Base-by-base conservation (phyloP, 2,113 vertebrate species). In the Salminus brasiliensis region DNA sequence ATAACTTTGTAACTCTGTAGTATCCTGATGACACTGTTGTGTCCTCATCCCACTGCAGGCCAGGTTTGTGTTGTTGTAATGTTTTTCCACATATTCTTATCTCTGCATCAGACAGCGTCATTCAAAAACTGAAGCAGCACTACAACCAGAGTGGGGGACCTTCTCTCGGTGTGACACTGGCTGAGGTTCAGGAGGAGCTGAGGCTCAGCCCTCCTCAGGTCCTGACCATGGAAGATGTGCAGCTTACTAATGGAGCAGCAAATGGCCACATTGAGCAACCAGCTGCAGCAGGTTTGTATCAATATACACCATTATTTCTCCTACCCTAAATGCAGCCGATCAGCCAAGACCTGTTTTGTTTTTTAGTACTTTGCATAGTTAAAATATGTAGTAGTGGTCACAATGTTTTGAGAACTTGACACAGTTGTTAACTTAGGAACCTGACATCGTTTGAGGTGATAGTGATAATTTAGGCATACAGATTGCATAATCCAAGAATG, bases 51-150 rank as follows among this genome's bases (percentile, higher is more conserved):
- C 0, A 23, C 5, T 66, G 23, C n/a, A 55, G 7, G 27, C 32
- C 15, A 27, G 34, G 23, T 47, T 30, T 47, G 18, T 41, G 55
- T 23, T 21, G 29, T 73, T 63, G 30, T 18, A 27, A 27, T 81
- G 0, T 59, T 52, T 27, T 41, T 78, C 36, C 2, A 15, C 6
- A 15, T 47, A 2, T 67, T 2, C 67, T 27, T 6, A 71, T 23
- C 18, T 21, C 9, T 27, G 27, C 10, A 16, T 27, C 89, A 98
- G 97, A 99, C 52, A 86, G 90, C 15, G 36, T 90, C 81, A 97
- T 99, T 81, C 96, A 98, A 91, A 98, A 95, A 78, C 89, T 96
- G 71, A 97, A 98, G 85, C 93, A 91, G 59, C 95, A 93, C 55
- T 99, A 96, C 90, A 97, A 95, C 86, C 87, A 84, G 10, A 85